Evolutionary conservation across 2,113 vertebrate genomes (phyloP).

Genomic region (Otolemur garnettii): DNA sequence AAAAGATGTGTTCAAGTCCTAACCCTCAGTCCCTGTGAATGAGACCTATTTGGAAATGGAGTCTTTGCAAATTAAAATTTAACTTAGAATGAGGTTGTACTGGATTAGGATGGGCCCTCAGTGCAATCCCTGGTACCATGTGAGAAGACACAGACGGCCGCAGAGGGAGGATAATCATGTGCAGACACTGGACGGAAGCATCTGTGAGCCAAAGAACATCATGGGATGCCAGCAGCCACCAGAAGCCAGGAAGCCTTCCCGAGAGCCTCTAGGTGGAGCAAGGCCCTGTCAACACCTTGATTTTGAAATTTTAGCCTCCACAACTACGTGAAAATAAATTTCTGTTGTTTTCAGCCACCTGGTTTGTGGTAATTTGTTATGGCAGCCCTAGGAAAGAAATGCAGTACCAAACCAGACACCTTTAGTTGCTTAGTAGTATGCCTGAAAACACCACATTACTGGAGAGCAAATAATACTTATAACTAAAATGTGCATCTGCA

Average conservation of each 20-base stretch:
- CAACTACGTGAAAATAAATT: not conserved
- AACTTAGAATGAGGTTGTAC: not conserved
- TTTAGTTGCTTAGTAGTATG: not conserved
- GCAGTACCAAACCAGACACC: not conserved
- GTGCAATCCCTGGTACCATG: not conserved
- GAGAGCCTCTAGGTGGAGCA: not conserved
- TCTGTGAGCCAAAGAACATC: too few relatives aligned
- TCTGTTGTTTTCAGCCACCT: not conserved
- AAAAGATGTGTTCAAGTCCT: not conserved
- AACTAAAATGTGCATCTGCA: not conserved
- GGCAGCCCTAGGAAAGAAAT: not conserved
- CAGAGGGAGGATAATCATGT: not conserved
- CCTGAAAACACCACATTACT: not conserved
- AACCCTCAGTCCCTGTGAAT: not conserved
- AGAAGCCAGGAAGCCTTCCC: not conserved
- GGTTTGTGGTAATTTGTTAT: not conserved
- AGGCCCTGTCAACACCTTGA: not conserved
- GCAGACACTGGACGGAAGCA: not conserved
- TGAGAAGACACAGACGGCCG: not conserved
- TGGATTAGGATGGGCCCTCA: not conserved
- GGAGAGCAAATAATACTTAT: not conserved
- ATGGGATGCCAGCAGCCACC: not conserved
- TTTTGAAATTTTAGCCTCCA: not conserved
- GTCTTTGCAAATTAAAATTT: slow-evolving; percentile 28
- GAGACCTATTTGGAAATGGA: not conserved